Evolutionary conservation across 2,888 invertebrate genomes (phyloP).

Genomic region (Choreutis nemorana): DNA sequence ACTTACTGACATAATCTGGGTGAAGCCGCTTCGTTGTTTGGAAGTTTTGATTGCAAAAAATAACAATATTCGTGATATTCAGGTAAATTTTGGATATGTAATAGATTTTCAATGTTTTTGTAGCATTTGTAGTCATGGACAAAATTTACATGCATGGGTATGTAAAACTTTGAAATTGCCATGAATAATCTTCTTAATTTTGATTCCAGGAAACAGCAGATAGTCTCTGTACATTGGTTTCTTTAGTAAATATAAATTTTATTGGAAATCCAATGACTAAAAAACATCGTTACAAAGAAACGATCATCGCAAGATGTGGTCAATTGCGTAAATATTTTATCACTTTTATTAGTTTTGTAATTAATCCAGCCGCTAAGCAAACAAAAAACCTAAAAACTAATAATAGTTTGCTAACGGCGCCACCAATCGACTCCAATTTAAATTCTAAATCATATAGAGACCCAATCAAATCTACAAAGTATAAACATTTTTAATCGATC

Average conservation of each 20-base stretch:
- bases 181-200: too few species aligned
- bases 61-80: slow-evolving; percentile 64
- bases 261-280: slow-evolving; percentile 71
- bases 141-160: not conserved
- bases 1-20: slow-evolving; percentile 59
- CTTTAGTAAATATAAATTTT: slow-evolving; percentile 65
- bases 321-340: slow-evolving; percentile 57
- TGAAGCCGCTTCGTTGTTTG: slow-evolving; percentile 58
- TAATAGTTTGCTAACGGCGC: too few species aligned
- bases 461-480: too few species aligned
- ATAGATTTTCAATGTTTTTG: too few species aligned
- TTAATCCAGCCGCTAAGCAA: too few species aligned
- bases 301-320: slow-evolving; percentile 68
- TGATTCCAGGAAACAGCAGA: slow-evolving; percentile 54
- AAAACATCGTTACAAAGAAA: slow-evolving; percentile 72
- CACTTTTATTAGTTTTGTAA: too few species aligned
- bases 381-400: too few species aligned
- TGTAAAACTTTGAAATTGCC: too few species aligned
- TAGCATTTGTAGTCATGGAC: not conserved
- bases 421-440: too few species aligned
- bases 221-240: slow-evolving; percentile 59
- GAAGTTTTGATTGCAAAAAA: slow-evolving; percentile 64
- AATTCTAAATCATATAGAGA: too few species aligned
- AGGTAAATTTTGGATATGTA: too few species aligned
- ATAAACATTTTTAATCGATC: too few species aligned